A percentile compares a stretch with the other conserved stretches of the same genome.
Evolutionary conservation across 2,797 vertebrate species (phyloP).

Genomic region (Enteromius viviparus): DNA sequence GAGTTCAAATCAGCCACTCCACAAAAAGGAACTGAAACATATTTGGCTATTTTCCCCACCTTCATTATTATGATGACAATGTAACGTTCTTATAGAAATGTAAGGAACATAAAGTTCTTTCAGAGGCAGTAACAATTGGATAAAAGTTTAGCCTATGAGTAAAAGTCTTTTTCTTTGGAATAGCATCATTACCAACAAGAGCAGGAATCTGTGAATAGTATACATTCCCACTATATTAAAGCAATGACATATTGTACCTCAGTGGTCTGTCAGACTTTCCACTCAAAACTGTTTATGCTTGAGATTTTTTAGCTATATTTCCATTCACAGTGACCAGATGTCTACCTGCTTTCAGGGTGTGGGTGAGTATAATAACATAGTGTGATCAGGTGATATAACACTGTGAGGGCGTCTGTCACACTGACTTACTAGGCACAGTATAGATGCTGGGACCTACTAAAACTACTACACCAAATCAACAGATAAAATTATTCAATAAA

Average conservation of each 20-base stretch:
- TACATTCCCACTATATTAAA: background rate
- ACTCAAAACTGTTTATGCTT: background rate
- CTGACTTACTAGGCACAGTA: background rate
- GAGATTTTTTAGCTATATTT: background rate
- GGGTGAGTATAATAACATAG: background rate
- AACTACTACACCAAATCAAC: background rate
- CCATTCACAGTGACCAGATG: background rate
- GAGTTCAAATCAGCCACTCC: background rate
- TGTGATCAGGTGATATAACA: background rate
- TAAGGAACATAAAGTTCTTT: background rate
- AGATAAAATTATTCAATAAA: background rate
- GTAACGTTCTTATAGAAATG: background rate
- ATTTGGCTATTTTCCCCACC: background rate
- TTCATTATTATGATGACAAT: background rate
- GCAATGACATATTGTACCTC: background rate
- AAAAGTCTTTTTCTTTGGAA: background rate
- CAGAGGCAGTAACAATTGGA: background rate
- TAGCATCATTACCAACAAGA: background rate
- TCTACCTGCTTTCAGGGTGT: background rate
- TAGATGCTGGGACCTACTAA: background rate
- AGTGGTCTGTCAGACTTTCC: constrained; percentile 16
- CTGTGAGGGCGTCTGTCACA: background rate
- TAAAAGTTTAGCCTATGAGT: background rate
- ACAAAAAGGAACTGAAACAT: background rate
- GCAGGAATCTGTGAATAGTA: background rate